These are phyloP conservation scores for Chamaedrilus cognettii DNA, from an alignment of 2,888 invertebrate genomes.

Conservation along the genomic window DNA sequence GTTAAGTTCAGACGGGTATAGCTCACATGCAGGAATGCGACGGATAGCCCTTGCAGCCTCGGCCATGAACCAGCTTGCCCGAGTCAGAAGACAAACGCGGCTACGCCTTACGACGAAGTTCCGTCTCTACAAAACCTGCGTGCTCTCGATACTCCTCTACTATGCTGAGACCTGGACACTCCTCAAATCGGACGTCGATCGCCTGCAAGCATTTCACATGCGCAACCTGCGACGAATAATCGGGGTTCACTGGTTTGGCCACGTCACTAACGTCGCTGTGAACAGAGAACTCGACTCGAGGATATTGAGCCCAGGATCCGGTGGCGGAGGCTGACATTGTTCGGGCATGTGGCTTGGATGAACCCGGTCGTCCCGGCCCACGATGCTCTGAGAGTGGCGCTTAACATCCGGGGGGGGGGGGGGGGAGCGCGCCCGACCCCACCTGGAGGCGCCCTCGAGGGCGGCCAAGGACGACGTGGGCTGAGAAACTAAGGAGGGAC, in stretches of 20 bases:
- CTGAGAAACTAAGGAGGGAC: too few species aligned
- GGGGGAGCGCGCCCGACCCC: too few species aligned
- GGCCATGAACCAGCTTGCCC: background rate
- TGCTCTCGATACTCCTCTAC: background rate
- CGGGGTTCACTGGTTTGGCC: background rate
- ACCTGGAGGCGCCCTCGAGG: too few species aligned
- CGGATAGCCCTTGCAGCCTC: background rate
- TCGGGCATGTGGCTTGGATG: background rate
- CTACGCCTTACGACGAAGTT: background rate
- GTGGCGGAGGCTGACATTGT: background rate
- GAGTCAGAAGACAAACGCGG: background rate
- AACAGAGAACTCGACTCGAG: background rate
- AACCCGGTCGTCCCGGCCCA: background rate
- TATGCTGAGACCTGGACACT: background rate
- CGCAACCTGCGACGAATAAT: background rate
- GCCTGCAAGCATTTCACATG: background rate
- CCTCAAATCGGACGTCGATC: background rate
- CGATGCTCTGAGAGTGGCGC: too few species aligned
- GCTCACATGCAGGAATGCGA: too few species aligned
- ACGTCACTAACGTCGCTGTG: background rate
- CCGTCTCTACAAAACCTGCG: background rate
- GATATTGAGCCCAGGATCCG: background rate
- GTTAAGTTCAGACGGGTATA: too few species aligned
- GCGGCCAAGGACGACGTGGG: too few species aligned
- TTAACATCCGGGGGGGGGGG: too few species aligned